These are phyloP conservation scores for Drosophila gaucha DNA, from an alignment of 2,888 invertebrate genomes.

Conservation along the genomic window DNA sequence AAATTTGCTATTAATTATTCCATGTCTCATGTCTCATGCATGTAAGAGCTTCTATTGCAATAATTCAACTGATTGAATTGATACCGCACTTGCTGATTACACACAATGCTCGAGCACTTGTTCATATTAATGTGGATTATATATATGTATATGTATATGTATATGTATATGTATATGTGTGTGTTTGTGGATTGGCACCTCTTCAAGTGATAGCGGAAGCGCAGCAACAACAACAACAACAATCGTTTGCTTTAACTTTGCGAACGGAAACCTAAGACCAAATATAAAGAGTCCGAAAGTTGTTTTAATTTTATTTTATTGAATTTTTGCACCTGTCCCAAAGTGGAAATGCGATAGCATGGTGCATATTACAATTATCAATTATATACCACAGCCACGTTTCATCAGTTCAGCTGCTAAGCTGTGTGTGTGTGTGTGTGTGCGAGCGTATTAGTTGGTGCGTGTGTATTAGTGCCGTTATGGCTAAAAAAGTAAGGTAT, in stretches of 20 bases:
- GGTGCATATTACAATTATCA: conserved; percentile 25
- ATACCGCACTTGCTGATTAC: conserved; percentile 44
- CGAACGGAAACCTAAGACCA: conserved; percentile 38
- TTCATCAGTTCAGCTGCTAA: conserved; percentile 4
- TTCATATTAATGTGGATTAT: conserved; percentile 10
- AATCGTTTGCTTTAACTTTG: conserved; percentile 11
- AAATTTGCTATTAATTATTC: conserved; percentile 41
- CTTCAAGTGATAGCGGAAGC: conserved; percentile 31
- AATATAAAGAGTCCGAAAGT: conserved; percentile 36
- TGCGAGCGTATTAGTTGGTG: background rate
- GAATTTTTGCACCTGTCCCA: conserved; percentile 56
- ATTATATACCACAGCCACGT: conserved; percentile 18
- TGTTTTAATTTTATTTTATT: conserved; percentile 30
- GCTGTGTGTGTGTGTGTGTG: background rate
- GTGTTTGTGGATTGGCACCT: background rate
- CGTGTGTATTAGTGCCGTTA: background rate
- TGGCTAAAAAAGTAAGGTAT: too few species aligned
- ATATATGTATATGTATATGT: background rate
- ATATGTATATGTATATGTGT: conserved; percentile 5
- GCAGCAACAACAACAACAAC: conserved; percentile 17
- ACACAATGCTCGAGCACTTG: conserved; percentile 14
- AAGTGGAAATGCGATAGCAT: conserved; percentile 43
- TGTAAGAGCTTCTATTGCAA: conserved; percentile 3
- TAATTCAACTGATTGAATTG: conserved; percentile 45
- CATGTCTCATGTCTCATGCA: conserved; percentile 18